These are phyloP conservation scores for Pseudochirops corinnae DNA, from an alignment of 2,797 vertebrate genomes.

Conservation along the genomic window DNA sequence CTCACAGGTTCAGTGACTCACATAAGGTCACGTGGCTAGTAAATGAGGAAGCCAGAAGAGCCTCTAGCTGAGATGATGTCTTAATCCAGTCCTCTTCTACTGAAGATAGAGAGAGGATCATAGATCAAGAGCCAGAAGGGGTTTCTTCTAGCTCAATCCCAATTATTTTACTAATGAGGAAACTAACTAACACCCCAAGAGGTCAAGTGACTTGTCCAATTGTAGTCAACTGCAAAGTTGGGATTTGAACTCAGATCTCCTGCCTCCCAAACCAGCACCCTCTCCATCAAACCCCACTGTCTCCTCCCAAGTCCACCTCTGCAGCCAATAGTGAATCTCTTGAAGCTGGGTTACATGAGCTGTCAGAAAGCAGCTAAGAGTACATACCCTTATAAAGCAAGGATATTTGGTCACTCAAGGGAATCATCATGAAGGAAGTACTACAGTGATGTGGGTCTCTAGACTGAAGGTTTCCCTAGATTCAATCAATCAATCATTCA, in stretches of 20 bases:
- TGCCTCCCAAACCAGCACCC: background rate
- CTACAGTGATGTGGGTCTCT: slow-evolving; percentile 29
- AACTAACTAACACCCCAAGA: too few relatives aligned
- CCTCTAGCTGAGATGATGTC: too few relatives aligned
- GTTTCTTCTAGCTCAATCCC: too few relatives aligned
- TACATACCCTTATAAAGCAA: slow-evolving; percentile 18
- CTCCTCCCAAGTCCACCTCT: background rate
- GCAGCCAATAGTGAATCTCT: background rate
- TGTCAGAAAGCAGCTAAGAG: slow-evolving; percentile 32
- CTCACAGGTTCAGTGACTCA: background rate
- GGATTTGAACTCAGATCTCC: background rate
- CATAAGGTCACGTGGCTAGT: background rate
- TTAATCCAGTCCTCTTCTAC: too few relatives aligned
- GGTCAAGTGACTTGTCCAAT: too few relatives aligned
- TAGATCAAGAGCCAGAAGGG: too few relatives aligned
- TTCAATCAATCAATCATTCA: slow-evolving; percentile 32
- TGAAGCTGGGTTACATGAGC: background rate
- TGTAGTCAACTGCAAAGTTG: background rate
- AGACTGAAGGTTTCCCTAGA: slow-evolving; percentile 52
- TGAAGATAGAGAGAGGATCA: too few relatives aligned
- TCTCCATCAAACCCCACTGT: background rate
- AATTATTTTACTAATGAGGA: too few relatives aligned
- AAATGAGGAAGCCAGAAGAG: too few relatives aligned
- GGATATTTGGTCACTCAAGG: slow-evolving; percentile 7
- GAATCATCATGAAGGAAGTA: slow-evolving; percentile 27